These are phyloP conservation scores for Aphelocoma californica DNA, from an alignment of 2,797 vertebrate species.

Conservation along the genomic window DNA sequence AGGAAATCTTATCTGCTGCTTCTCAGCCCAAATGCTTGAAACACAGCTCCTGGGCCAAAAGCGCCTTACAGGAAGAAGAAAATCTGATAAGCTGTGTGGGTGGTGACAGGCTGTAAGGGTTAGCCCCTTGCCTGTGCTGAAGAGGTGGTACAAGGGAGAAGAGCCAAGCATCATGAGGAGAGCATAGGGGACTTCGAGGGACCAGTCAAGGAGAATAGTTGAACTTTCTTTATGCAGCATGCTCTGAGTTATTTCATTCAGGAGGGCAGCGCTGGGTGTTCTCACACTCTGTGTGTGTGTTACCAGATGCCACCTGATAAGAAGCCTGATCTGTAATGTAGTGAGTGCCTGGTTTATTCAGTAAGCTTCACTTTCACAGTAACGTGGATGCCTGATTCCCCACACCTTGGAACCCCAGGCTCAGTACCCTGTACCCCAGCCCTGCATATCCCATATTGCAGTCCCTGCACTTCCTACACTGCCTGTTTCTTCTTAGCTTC, in stretches of 20 bases:
- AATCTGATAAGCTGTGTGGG: not conserved
- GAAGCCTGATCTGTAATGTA: not conserved
- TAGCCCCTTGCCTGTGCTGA: not conserved
- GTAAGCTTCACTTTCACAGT: not conserved
- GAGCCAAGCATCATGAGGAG: not conserved
- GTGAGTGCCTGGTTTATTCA: not conserved
- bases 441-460: not conserved
- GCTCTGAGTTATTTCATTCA: not conserved
- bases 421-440: not conserved
- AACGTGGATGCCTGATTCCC: not conserved
- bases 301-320: not conserved
- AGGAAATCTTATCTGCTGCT: slow-evolving; percentile 4
- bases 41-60: not conserved
- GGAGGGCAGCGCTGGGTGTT: not conserved
- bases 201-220: not conserved
- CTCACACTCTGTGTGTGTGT: not conserved
- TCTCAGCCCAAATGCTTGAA: not conserved
- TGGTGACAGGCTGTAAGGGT: not conserved
- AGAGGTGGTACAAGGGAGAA: not conserved
- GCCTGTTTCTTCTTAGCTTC: not conserved
- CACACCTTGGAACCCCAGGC: rapidly evolving
- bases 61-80: not conserved
- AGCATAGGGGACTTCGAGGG: rapidly evolving
- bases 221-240: not conserved
- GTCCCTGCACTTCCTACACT: not conserved